A percentile compares a stretch with the other conserved stretches of the same genome.
phyloP scores from a whole-genome alignment of 2,888 invertebrate species.

The Venusia cambrica region DNA sequence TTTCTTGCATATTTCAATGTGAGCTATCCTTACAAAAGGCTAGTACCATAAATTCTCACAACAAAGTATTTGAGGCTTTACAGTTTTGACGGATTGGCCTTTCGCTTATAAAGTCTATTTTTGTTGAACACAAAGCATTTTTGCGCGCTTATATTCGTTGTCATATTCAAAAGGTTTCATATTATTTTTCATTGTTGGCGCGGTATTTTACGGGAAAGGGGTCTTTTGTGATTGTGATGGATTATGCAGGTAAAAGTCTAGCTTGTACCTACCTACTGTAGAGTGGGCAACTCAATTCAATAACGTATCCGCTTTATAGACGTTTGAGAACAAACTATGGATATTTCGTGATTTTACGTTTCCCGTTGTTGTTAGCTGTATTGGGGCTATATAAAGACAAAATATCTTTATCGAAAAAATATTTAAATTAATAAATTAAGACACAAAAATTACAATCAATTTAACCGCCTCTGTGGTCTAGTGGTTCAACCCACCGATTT shows the following conservation, averaged over 20 bases:
- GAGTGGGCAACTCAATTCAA: no score
- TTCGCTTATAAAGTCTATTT: slow-evolving; percentile 24
- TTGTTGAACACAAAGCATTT: slow-evolving; percentile 34
- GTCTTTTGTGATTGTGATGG: slow-evolving; percentile 17
- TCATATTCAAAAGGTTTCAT: slow-evolving; percentile 29
- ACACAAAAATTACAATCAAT: no score
- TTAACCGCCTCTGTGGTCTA: no score
- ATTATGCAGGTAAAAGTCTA: slow-evolving; percentile 11
- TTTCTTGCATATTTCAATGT: not conserved
- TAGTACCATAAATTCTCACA: slow-evolving; percentile 9
- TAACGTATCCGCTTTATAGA: no score
- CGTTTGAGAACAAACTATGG: no score
- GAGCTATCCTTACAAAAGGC: not conserved
- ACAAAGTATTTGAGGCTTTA: slow-evolving; percentile 25
- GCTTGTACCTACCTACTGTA: no score
- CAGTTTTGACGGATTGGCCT: slow-evolving; percentile 34
- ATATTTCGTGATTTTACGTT: no score
- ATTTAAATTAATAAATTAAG: no score
- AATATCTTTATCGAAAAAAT: no score
- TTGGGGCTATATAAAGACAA: no score
- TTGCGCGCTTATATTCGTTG: slow-evolving; percentile 29
- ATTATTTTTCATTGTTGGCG: slow-evolving; percentile 20
- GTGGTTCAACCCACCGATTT: no score
- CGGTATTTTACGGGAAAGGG: slow-evolving; percentile 12
- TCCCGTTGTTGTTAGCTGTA: no score